Evolutionary conservation across 2,113 vertebrate species (phyloP).

Genomic region (Phyllopteryx taeniolatus): DNA sequence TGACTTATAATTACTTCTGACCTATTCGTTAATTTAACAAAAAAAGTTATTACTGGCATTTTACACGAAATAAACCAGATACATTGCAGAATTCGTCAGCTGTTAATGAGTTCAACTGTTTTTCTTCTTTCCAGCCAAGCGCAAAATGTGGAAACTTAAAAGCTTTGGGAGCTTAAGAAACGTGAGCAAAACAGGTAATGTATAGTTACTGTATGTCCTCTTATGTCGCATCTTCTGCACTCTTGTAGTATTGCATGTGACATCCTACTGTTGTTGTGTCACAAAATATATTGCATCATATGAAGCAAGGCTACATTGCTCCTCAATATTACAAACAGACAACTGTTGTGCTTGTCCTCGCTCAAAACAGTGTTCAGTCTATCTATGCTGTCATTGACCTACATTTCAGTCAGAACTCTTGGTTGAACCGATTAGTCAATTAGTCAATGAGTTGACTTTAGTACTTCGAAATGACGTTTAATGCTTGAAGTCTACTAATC

Average conservation of each 20-base stretch:
- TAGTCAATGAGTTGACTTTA: too few relatives aligned
- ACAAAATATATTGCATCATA: neutral
- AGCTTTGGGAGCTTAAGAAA: constrained; percentile 98
- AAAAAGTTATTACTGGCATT: neutral
- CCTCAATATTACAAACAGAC: neutral
- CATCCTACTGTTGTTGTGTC: neutral
- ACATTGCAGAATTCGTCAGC: neutral
- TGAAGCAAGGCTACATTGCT: neutral
- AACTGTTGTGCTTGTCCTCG: neutral
- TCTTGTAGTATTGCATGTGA: neutral
- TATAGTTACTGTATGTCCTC: neutral
- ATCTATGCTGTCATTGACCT: too few relatives aligned
- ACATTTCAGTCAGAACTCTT: too few relatives aligned
- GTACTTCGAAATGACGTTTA: too few relatives aligned
- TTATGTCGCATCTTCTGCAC: neutral
- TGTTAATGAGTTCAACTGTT: constrained; percentile 8
- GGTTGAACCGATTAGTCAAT: too few relatives aligned
- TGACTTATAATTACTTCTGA: neutral
- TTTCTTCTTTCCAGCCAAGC: constrained; percentile 80
- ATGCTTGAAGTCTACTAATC: too few relatives aligned
- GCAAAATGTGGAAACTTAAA: constrained; percentile 98
- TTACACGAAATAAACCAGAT: neutral
- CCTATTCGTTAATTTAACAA: neutral
- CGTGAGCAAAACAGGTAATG: constrained; percentile 97
- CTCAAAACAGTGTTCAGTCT: too few relatives aligned